Percentiles rank a stretch among this genome's conserved stretches.
phyloP scores from a whole-genome alignment of 2,113 vertebrate species.

The Brachypodius melanocephalos region DNA sequence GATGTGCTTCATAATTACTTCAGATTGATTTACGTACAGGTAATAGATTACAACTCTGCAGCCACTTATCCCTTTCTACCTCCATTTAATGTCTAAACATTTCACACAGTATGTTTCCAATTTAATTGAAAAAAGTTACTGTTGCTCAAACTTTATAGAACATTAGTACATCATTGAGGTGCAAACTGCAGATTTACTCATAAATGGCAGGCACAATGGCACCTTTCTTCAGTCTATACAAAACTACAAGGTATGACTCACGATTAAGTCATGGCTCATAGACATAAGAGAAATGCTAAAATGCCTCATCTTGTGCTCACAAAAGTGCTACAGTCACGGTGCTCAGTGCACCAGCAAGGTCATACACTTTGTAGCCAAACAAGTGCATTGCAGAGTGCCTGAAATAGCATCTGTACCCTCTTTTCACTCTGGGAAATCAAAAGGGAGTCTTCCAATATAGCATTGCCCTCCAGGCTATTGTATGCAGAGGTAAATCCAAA shows the following conservation, averaged over 20 bases:
- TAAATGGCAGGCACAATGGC: neutral
- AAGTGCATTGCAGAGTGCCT: neutral
- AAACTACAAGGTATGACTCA: neutral
- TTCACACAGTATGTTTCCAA: neutral
- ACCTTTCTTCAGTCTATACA: neutral
- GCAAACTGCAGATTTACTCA: neutral
- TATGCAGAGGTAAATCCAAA: neutral
- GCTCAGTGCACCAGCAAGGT: neutral
- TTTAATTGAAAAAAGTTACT: neutral
- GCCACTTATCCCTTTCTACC: neutral
- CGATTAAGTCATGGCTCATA: neutral
- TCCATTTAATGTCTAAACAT: neutral
- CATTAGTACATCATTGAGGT: neutral
- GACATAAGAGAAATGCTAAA: neutral
- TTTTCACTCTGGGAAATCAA: neutral
- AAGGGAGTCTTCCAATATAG: neutral
- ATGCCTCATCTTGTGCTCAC: neutral
- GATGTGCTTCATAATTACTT: neutral
- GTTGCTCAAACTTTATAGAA: neutral
- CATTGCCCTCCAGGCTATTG: neutral
- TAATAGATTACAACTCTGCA: neutral
- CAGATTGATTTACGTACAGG: neutral
- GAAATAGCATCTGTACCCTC: neutral
- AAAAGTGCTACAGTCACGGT: neutral
- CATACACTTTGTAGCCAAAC: neutral